Evolutionary conservation across 2,797 vertebrate genomes (phyloP).

Genomic region (Remorina albescens): DNA sequence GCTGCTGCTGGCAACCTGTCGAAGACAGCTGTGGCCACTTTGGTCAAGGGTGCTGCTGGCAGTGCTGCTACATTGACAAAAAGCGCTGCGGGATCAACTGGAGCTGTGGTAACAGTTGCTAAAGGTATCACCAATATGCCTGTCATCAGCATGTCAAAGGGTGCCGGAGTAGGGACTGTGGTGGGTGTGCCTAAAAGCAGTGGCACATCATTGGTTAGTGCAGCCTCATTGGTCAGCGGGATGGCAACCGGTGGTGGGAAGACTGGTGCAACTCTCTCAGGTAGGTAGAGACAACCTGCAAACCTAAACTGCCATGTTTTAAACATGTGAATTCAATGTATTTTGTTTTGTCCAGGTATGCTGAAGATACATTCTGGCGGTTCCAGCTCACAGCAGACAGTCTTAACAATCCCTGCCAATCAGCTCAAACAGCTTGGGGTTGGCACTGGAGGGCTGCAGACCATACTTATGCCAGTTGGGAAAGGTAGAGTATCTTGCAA

Average conservation of each 20-base stretch:
- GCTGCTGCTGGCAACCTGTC: constrained; percentile 61
- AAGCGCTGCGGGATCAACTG: constrained; percentile 56
- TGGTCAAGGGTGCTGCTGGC: constrained; percentile 81
- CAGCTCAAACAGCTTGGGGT: constrained; percentile 94
- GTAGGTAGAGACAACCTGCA: constrained; percentile 58
- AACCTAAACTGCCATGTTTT: background rate
- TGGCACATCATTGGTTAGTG: constrained; percentile 76
- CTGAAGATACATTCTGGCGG: constrained; percentile 94
- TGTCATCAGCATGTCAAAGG: constrained; percentile 81
- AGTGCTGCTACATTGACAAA: constrained; percentile 70
- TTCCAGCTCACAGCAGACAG: constrained; percentile 92
- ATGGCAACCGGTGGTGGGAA: constrained; percentile 75
- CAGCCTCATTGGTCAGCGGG: constrained; percentile 82
- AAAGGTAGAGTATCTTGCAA: constrained; percentile 86
- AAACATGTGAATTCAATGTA: background rate
- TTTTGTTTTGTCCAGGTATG: constrained; percentile 85
- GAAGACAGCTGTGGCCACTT: constrained; percentile 79
- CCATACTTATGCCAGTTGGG: constrained; percentile 94
- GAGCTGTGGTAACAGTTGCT: constrained; percentile 85
- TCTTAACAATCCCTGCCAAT: constrained; percentile 93
- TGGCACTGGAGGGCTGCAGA: constrained; percentile 90
- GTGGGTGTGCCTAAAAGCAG: constrained; percentile 77
- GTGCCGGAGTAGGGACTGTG: constrained; percentile 62
- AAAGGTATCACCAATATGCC: constrained; percentile 81
- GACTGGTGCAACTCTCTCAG: constrained; percentile 81